Evolutionary conservation across 2,888 invertebrate species (phyloP), one percentile per base, ranked within the genome.

Genomic region (Meandrusa payeni): DNA sequence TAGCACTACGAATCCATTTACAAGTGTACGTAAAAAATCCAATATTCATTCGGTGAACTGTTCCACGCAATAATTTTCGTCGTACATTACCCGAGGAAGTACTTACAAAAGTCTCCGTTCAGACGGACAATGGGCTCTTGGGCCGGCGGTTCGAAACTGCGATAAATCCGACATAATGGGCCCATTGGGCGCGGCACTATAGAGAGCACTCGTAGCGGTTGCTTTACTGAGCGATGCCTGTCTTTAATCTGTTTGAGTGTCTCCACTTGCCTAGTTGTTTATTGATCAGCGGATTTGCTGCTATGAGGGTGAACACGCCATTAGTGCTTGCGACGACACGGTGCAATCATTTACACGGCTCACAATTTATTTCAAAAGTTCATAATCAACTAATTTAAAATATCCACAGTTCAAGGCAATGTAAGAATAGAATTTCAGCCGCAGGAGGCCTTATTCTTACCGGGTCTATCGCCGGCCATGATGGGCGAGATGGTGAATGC

Each of bases 81-180:
- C 50, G 47, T 40, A 54, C 53, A 54, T 61, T 51, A 57, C 48
- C 50, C 41, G 37, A 47, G 55, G 53, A 54, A 50, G 51, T 52
- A 49, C 54, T 52, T 42, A 54, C 59, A 60, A 60, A 60, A 61
- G 61, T 57, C 53, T 57, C 59, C 20, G 54, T 47, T 50, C 48
- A 26, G 47, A 51, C 49, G 60, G 56, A 61, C 60, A 61, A 61
- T 57, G 53, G 60, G 44, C 34, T 46, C 48, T 57, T 46, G 58
- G 46, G 37, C 46, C 50, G 27, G 40, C 42, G 48, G 52, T 47
- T 43, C 48, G 42, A 37, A 48, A 50, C 51, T 52, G 51, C 52
- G 49, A 59, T 59, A 59, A 59, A 59, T 59, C 55, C 42, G 41
- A 38, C 52, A 47, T 57, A 59, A 59, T 57, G 53, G 57, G 47